These are phyloP conservation scores for Acrobasis suavella DNA, from an alignment of 2,888 invertebrate species.

Conservation along the genomic window DNA sequence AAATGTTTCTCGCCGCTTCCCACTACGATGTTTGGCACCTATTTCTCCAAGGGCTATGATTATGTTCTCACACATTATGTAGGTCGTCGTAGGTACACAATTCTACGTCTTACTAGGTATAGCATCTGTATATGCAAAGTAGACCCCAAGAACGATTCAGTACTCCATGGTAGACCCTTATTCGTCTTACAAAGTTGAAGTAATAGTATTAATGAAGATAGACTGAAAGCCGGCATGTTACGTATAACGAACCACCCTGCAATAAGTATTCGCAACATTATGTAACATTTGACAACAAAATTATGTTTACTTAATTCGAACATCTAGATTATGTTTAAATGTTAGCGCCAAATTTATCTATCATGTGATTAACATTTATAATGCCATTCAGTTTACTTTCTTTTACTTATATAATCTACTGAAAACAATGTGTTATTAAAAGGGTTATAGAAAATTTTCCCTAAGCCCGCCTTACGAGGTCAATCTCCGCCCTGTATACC, in stretches of 20 bases:
- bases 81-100: background rate
- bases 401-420: background rate
- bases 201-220: background rate
- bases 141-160: no score
- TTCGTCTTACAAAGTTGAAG: background rate
- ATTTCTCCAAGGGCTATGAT: slow-evolving; percentile 21
- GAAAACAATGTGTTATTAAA: background rate
- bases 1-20: slow-evolving; percentile 20
- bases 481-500: slow-evolving; percentile 64
- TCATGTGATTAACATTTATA: background rate
- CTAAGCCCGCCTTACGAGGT: slow-evolving; percentile 47
- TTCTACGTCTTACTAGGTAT: no score
- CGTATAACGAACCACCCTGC: background rate
- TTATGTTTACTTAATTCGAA: background rate
- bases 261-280: no score
- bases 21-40: background rate
- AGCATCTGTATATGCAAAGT: no score
- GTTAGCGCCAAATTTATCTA: background rate
- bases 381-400: background rate
- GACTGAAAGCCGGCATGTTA: background rate
- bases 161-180: background rate
- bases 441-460: slow-evolving; percentile 28
- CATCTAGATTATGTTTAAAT: background rate
- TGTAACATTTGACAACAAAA: background rate
- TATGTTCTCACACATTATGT: background rate